Evolutionary conservation across 1,140 invertebrate species (phyloP), one percentile per base, ranked within the genome.

Genomic region (Melipona quadrifasciata): DNA sequence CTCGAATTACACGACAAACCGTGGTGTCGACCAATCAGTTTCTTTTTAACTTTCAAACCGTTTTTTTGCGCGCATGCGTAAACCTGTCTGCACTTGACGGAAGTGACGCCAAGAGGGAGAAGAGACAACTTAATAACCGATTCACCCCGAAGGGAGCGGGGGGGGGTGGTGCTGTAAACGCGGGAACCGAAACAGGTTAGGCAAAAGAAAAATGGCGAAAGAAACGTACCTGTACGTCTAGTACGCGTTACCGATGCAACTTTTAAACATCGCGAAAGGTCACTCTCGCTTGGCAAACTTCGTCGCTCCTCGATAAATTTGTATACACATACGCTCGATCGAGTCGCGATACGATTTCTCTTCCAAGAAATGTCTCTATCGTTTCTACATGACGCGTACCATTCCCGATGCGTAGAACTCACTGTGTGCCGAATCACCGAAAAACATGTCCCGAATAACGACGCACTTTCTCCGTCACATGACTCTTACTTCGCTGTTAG

Each of bases 181-280:
- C 71, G 71, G 71, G 71, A 75, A 82, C 24, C 16, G 4, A 82
- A 31, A 11, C 58, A 61, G 24, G n/a, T 4, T 61, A 31, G 19
- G 4, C 21, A 47, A 55, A 76, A 47, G 39, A 67, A 64, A 82
- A 64, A 27, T 17, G 19, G 0, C 1, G 31, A 47, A 78, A 27
- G 12, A 83, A n/a, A 17, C 31, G 47, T 51, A 14, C 10, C 34
- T 39, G 34, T 47, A 27, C 27, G 24, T 31, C 17, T 51, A n/a
- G 12, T 1, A 19, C 8, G 39, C 34, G n/a, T 76, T 75, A 53
- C 24, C 57, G 39, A 65, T n/a, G 34, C 21, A 61, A 61, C 34
- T 34, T 71, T 68, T 31, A 17, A 31, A 31, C 21, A 83, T 83
- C 71, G 27, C 55, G 67, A 79, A 79, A 83, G 67, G 27, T 78